phyloP scores from a whole-genome alignment of 2,113 vertebrate genomes.

The Brachypodius melanocephalos region DNA sequence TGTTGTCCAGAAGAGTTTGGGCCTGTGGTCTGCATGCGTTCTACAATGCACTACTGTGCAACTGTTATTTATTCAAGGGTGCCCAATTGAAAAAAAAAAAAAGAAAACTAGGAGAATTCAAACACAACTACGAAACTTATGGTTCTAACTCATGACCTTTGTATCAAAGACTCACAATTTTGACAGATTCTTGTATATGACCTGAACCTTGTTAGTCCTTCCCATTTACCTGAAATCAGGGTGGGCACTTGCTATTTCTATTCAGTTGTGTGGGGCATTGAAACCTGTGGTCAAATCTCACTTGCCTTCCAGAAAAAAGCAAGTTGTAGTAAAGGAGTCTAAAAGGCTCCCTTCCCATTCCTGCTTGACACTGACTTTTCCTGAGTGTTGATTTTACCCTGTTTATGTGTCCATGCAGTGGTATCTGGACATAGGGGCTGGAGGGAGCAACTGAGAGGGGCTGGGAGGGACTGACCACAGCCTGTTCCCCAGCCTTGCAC shows the following conservation, averaged over 20 bases:
- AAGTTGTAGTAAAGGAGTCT: background rate
- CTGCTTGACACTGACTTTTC: background rate
- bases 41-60: background rate
- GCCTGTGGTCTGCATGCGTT: background rate
- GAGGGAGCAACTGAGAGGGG: background rate
- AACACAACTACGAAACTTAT: background rate
- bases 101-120: background rate
- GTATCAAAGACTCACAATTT: background rate
- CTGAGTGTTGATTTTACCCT: background rate
- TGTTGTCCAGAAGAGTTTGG: background rate
- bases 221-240: background rate
- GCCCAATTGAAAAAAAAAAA: background rate
- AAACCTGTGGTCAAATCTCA: background rate
- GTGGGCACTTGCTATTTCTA: background rate
- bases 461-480: background rate
- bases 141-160: background rate
- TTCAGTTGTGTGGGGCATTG: background rate
- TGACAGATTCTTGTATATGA: background rate
- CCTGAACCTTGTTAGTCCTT: background rate
- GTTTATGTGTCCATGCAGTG: rapidly evolving
- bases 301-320: background rate
- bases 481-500: background rate
- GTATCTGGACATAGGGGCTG: background rate
- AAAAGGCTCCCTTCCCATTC: background rate
- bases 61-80: background rate